Evolutionary conservation across 2,797 vertebrate species (phyloP).

Genomic region (Microctenopoma lineatum): DNA sequence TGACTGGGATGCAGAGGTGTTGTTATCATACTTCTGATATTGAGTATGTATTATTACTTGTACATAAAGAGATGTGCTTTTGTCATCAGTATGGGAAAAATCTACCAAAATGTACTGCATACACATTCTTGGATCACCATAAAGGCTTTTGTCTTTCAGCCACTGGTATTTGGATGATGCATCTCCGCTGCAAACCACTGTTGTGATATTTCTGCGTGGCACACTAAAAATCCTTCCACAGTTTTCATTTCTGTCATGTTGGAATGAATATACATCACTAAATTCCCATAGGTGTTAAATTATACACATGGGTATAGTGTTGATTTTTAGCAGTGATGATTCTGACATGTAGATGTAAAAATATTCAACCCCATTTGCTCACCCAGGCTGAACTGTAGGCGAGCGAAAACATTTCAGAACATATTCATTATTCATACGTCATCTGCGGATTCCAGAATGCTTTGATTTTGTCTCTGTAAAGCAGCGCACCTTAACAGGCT

Average conservation of each 20-base stretch:
- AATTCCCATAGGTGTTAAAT: constrained; percentile 26
- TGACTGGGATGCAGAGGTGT: constrained; percentile 39
- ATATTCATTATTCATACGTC: constrained; percentile 73
- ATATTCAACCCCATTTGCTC: constrained; percentile 49
- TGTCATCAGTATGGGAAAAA: neutral
- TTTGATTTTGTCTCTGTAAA: constrained; percentile 67
- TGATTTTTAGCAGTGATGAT: constrained; percentile 34
- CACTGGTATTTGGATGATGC: neutral
- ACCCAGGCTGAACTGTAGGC: constrained; percentile 59
- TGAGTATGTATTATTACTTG: neutral
- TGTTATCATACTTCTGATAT: neutral
- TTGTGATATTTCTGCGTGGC: constrained; percentile 2
- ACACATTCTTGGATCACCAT: neutral
- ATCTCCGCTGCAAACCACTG: neutral
- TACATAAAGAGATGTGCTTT: neutral
- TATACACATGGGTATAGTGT: constrained; percentile 7
- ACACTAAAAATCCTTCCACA: neutral
- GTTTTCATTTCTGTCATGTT: constrained; percentile 2
- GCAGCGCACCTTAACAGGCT: constrained; percentile 48
- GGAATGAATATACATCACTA: neutral
- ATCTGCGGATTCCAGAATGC: constrained; percentile 58
- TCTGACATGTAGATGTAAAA: constrained; percentile 41
- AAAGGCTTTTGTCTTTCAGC: neutral
- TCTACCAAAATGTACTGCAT: neutral
- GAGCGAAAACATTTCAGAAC: constrained; percentile 56